These are phyloP conservation scores for Lithodes maja DNA, from an alignment of 2,888 invertebrate species.

Conservation along the genomic window DNA sequence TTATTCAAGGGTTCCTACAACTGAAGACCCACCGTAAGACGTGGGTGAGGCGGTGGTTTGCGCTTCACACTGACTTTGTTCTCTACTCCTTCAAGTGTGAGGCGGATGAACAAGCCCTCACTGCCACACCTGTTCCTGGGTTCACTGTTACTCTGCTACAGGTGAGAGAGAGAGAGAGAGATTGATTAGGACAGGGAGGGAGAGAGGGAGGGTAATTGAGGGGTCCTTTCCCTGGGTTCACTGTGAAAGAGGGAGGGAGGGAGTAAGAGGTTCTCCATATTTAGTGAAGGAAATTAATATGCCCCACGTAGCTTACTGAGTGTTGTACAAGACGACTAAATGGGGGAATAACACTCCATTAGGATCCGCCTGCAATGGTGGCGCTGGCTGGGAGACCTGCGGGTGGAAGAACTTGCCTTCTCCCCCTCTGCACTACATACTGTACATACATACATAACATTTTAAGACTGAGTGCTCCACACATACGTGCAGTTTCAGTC, in stretches of 20 bases:
- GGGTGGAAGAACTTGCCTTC: too few relatives aligned
- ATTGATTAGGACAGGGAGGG: background rate
- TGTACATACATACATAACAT: too few relatives aligned
- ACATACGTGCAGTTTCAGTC: too few relatives aligned
- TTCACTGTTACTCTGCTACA: slow-evolving; percentile 76
- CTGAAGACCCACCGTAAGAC: slow-evolving; percentile 65
- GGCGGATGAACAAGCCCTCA: slow-evolving; percentile 77
- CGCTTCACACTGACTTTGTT: slow-evolving; percentile 78
- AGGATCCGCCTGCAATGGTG: too few relatives aligned
- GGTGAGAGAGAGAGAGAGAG: slow-evolving; percentile 33
- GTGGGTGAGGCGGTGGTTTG: slow-evolving; percentile 77
- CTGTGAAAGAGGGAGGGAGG: background rate
- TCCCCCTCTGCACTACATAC: too few relatives aligned
- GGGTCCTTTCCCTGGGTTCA: background rate
- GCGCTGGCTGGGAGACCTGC: too few relatives aligned
- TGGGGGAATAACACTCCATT: too few relatives aligned
- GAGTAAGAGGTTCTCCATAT: background rate
- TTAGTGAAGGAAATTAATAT: background rate
- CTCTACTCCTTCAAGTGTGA: slow-evolving; percentile 77
- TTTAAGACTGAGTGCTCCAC: too few relatives aligned
- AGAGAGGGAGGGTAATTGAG: background rate
- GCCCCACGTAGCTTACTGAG: background rate
- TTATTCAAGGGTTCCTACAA: slow-evolving; percentile 66
- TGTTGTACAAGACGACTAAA: too few relatives aligned
- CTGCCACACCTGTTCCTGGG: slow-evolving; percentile 80